Evolutionary conservation across 2,797 vertebrate genomes (phyloP), one percentile per base, ranked within the genome.

Genomic region (Dipus sagitta): DNA sequence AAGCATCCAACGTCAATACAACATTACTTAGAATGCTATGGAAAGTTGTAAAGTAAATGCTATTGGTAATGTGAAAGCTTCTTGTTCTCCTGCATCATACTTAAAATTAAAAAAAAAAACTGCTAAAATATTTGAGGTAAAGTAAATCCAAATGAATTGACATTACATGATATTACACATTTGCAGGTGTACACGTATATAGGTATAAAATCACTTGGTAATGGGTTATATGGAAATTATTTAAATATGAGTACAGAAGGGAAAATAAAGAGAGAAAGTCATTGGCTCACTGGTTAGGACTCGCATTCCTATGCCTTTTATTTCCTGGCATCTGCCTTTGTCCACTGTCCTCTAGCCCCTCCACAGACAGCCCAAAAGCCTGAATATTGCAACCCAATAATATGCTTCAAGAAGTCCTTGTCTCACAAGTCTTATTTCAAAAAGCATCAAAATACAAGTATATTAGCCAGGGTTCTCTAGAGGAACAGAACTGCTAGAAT

Each of bases 11-110:
- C 12, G 86, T 72, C 2, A 82, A 28, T 75, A 90, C 72, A 88
- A 82, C 30, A 30, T 34, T 4, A 76, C 21, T 11, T 52, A 6
- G 12, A 82, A 75, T 20, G n/a, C 52, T 30, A 71, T 13, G 17
- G 11, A 67, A 58, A 88, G 70, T 54, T 87, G 15, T 54, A 52
- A 84, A 92, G 81, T 47, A 87, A 90, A 89, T 87, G 72, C 5
- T 1, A 18, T 42, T 23, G 11, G 6, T 47, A 21, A 4, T 38
- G 5, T 62, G 1, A 17, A 28, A 9, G 6, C 2, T 32, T 54
- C 34, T 72, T 67, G 3, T 60, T 86, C 24, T 64, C 2, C 11
- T 85, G 23, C 32, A 17, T 17, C 88, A 77, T 47, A 21, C 76
- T 47, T 92, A 80, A 42, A 3, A 38, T 6, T 38, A 38, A 38